Conservation (phyloP, 1,140 invertebrate genomes). For the Pogonomyrmex barbatus region DNA sequence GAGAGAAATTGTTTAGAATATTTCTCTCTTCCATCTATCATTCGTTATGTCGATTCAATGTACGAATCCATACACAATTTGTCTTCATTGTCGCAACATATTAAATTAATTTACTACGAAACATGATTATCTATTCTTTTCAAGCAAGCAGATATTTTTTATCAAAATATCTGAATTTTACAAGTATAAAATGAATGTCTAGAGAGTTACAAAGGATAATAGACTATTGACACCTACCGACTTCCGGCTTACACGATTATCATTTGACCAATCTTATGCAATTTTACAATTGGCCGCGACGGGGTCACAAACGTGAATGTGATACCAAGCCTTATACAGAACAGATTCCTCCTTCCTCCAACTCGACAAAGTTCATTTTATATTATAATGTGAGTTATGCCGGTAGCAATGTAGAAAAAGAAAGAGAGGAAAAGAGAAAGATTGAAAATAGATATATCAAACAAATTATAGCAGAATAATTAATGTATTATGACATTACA, state of each 20-base stretch:
- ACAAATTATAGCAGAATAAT: neutral
- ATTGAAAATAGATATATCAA: neutral
- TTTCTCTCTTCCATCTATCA: neutral
- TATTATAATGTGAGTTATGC: neutral
- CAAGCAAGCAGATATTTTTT: neutral
- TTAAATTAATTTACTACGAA: neutral
- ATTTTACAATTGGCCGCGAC: slow-evolving; percentile 70
- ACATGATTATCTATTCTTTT: neutral
- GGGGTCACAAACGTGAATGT: slow-evolving; percentile 33
- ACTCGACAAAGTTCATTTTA: neutral
- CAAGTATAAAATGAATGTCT: slow-evolving; percentile 2
- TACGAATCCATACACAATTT: neutral
- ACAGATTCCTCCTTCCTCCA: slow-evolving; percentile 25
- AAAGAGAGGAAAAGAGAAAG: neutral
- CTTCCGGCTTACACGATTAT: slow-evolving; percentile 62
- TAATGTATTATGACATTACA: neutral
- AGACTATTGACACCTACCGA: slow-evolving; percentile 67
- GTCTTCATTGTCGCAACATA: neutral
- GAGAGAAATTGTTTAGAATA: neutral
- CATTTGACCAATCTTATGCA: slow-evolving; percentile 62
- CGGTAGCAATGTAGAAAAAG: neutral
- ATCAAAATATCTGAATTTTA: neutral
- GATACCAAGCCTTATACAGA: slow-evolving; percentile 44
- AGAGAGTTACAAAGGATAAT: slow-evolving; percentile 29
- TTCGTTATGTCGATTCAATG: neutral